Conservation (phyloP, 2,888 invertebrate genomes). For the Tenthredo distinguenda region DNA sequence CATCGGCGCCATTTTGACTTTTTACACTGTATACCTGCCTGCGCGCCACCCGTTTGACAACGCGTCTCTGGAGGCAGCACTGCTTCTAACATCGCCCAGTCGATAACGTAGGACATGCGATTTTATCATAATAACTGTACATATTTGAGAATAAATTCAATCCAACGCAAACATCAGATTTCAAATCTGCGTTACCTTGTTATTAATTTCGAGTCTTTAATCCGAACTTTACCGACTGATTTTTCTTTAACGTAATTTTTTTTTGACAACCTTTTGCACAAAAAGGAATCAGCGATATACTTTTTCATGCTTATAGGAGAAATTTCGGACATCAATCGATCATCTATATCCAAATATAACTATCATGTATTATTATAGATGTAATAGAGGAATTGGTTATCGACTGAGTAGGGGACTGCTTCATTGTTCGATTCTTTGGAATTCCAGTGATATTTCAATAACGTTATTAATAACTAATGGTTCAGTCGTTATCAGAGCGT, state of each 20-base stretch:
- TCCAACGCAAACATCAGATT: no score
- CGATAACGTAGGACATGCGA: background rate
- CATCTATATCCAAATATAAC: background rate
- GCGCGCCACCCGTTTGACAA: conserved; percentile 10
- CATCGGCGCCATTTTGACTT: conserved; percentile 74
- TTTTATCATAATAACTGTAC: background rate
- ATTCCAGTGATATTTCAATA: conserved; percentile 5
- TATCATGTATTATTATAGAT: no score
- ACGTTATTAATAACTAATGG: background rate
- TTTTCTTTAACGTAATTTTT: no score
- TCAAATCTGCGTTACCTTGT: background rate
- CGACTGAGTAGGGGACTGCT: background rate
- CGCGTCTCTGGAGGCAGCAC: background rate
- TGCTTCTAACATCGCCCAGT: background rate
- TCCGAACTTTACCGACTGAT: no score
- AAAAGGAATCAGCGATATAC: no score
- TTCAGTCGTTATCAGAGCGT: background rate
- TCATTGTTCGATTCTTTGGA: background rate
- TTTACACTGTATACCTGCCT: background rate
- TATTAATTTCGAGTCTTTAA: background rate
- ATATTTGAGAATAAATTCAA: background rate
- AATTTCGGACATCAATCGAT: background rate
- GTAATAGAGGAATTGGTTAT: background rate
- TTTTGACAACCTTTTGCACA: no score
- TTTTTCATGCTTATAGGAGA: no score